These are phyloP conservation scores for Equus quagga DNA, from an alignment of 2,113 vertebrate genomes.

Conservation along the genomic window DNA sequence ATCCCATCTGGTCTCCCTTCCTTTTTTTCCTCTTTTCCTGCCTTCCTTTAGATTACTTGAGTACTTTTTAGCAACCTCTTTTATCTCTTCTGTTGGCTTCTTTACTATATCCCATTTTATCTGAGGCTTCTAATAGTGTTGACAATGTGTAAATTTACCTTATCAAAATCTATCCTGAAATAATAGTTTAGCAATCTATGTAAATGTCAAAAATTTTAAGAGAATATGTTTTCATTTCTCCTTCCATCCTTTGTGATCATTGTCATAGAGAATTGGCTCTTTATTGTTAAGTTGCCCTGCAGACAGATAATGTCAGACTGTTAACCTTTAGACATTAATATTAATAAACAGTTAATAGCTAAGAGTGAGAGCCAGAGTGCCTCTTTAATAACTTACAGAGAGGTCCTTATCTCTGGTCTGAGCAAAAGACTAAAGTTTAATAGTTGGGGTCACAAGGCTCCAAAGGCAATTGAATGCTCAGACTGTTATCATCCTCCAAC, in stretches of 20 bases:
- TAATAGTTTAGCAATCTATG: not conserved
- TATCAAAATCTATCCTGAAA: not conserved
- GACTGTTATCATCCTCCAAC: not conserved
- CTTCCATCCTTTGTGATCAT: not conserved
- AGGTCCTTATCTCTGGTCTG: not conserved
- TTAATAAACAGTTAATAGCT: not conserved
- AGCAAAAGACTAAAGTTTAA: not conserved
- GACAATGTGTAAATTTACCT: not conserved
- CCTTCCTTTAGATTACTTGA: not conserved
- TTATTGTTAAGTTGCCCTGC: not conserved
- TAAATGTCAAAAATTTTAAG: not conserved
- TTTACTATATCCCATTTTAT: not conserved
- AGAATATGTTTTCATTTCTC: not conserved
- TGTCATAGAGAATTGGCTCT: not conserved
- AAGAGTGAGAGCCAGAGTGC: not conserved
- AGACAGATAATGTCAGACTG: not conserved
- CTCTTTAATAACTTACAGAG: not conserved
- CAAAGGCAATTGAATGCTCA: not conserved
- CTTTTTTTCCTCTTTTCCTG: not conserved
- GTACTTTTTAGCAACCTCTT: not conserved
- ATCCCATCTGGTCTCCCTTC: not conserved
- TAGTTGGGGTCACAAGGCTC: not conserved
- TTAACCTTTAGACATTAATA: not conserved
- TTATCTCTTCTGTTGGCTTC: not conserved
- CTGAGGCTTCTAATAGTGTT: not conserved